A percentile compares a stretch with the other conserved stretches of the same genome.
These are phyloP conservation scores for Artibeus lituratus DNA, from an alignment of 2,797 vertebrate species.

Conservation along the genomic window DNA sequence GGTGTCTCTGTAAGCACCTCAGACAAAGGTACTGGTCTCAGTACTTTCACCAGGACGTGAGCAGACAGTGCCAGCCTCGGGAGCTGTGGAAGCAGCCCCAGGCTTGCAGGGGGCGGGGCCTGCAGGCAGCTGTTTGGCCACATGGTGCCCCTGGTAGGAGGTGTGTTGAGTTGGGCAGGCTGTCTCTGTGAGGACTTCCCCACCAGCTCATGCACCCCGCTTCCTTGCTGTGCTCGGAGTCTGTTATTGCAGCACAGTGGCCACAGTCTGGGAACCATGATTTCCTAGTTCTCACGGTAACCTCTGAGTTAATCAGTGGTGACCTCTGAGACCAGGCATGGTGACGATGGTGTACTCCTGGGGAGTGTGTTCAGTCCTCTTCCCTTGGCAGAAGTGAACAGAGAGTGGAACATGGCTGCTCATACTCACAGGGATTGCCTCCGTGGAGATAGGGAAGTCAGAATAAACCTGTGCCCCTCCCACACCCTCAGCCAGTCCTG, in stretches of 20 bases:
- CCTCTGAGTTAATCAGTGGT: not conserved
- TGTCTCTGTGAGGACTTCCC: not conserved
- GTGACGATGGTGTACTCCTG: not conserved
- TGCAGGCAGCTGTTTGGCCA: not conserved
- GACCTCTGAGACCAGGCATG: not conserved
- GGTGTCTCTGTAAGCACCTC: not conserved
- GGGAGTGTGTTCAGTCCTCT: not conserved
- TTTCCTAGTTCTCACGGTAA: not conserved
- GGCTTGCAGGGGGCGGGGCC: rapidly evolving
- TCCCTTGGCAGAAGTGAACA: not conserved
- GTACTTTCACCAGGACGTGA: not conserved
- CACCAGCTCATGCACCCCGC: not conserved
- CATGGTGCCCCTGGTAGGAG: not conserved
- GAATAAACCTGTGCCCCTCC: not conserved
- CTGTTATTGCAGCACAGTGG: not conserved
- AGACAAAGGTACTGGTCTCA: not conserved
- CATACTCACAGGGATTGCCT: not conserved
- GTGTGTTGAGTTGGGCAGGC: not conserved
- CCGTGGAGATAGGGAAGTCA: not conserved
- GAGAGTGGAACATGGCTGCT: rapidly evolving
- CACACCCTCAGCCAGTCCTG: not conserved
- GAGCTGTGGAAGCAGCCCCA: not conserved
- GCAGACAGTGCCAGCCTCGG: not conserved
- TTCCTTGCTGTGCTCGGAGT: not conserved
- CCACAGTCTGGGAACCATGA: not conserved